These are phyloP conservation scores for Sternotherus odoratus DNA, from an alignment of 2,797 vertebrate genomes.

Conservation along the genomic window DNA sequence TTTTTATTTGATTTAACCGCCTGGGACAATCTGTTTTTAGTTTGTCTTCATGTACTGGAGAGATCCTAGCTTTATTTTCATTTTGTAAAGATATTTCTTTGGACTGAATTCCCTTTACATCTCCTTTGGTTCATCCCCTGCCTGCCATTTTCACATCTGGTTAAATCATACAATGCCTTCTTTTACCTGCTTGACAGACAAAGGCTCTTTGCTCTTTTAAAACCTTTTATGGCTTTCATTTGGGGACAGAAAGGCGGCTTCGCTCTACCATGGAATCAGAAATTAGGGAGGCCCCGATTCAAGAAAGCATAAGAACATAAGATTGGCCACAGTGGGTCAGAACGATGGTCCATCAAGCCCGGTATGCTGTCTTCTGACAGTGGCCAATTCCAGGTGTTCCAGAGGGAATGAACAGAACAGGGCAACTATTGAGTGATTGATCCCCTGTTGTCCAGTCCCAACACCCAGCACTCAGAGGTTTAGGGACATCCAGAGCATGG, in stretches of 20 bases:
- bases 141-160: neutral
- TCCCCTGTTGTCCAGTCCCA: neutral
- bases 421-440: neutral
- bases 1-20: neutral
- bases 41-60: neutral
- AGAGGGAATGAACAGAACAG: neutral
- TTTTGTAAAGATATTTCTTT: neutral
- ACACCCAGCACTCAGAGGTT: neutral
- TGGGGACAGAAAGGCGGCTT: neutral
- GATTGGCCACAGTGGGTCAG: neutral
- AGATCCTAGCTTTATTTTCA: neutral
- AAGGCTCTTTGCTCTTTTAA: neutral
- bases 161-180: neutral
- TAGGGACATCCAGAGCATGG: neutral
- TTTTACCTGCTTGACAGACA: neutral
- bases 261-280: neutral
- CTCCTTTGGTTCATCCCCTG: fast-evolving
- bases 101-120: neutral
- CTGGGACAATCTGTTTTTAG: neutral
- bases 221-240: neutral
- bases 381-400: neutral
- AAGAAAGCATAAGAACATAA: neutral
- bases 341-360: neutral
- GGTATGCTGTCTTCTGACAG: neutral
- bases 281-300: neutral